Conservation (phyloP, 2,113 vertebrate species). For the Podarcis raffonei region DNA sequence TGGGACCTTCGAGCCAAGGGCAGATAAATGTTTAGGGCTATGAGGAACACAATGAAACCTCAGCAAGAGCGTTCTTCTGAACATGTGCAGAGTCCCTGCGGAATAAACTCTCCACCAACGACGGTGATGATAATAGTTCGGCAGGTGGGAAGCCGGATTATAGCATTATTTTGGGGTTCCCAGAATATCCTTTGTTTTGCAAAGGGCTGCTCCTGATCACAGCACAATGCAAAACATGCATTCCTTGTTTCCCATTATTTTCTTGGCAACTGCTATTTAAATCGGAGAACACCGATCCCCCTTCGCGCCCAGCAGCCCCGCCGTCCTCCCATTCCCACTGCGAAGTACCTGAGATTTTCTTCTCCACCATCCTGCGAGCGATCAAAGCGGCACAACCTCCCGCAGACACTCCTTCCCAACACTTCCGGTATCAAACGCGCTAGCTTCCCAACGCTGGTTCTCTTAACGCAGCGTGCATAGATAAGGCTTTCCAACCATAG, state of each 20-base stretch:
- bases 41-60: background rate
- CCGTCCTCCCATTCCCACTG: background rate
- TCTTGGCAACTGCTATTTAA: too few relatives aligned
- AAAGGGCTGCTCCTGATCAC: background rate
- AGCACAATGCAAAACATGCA: background rate
- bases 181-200: background rate
- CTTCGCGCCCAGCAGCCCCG: too few relatives aligned
- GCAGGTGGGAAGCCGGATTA: background rate
- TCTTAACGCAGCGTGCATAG: background rate
- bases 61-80: background rate
- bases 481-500: background rate
- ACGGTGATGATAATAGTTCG: too few relatives aligned
- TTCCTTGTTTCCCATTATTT: too few relatives aligned
- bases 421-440: background rate
- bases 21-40: background rate
- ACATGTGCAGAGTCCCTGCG: background rate
- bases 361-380: constrained; percentile 27
- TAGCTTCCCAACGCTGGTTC: background rate
- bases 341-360: constrained; percentile 30
- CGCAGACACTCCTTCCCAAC: background rate
- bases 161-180: too few relatives aligned
- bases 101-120: background rate
- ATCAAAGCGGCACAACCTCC: background rate
- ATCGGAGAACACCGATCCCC: too few relatives aligned
- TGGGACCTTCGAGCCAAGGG: too few relatives aligned